A percentile compares a stretch with the other conserved stretches of the same genome.
Evolutionary conservation across 1,140 invertebrate genomes (phyloP).

Genomic region (Drusus annulatus): DNA sequence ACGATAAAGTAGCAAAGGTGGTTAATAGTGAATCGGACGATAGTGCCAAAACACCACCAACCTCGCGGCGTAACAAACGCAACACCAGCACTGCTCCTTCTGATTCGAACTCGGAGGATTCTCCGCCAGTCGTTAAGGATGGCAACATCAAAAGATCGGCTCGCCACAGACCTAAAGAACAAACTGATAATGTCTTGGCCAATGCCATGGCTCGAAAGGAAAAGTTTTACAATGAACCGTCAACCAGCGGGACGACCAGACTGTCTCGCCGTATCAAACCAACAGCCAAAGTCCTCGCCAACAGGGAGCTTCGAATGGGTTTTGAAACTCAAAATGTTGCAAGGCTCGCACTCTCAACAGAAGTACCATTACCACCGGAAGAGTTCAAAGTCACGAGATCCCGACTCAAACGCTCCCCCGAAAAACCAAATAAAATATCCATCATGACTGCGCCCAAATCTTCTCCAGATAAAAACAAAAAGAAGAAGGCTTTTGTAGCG

Average conservation of each 20-base stretch:
- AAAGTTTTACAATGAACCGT: constrained; percentile 69
- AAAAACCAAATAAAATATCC: constrained; percentile 43
- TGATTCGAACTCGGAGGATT: constrained; percentile 67
- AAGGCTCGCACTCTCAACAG: constrained; percentile 63
- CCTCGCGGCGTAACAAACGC: constrained; percentile 61
- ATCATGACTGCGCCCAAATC: constrained; percentile 35
- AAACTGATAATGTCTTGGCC: constrained; percentile 69
- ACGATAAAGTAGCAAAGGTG: constrained; percentile 54
- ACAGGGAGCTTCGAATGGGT: constrained; percentile 72
- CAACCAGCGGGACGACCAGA: constrained; percentile 58
- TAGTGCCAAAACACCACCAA: constrained; percentile 61
- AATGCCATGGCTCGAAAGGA: constrained; percentile 74
- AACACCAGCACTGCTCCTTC: constrained; percentile 60
- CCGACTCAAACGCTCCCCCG: constrained; percentile 46
- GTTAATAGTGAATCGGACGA: constrained; percentile 64
- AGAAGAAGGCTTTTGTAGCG: constrained; percentile 53
- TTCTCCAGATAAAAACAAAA: constrained; percentile 50
- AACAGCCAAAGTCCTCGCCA: constrained; percentile 72
- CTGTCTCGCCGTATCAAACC: constrained; percentile 72
- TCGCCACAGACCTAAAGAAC: constrained; percentile 69
- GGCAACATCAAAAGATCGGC: constrained; percentile 67
- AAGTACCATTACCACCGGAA: constrained; percentile 60
- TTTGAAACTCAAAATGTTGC: constrained; percentile 73
- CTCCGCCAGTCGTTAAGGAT: constrained; percentile 61
- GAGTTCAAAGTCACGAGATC: constrained; percentile 53